phyloP scores from a whole-genome alignment of 2,113 vertebrate species.

The Pampusana beccarii region DNA sequence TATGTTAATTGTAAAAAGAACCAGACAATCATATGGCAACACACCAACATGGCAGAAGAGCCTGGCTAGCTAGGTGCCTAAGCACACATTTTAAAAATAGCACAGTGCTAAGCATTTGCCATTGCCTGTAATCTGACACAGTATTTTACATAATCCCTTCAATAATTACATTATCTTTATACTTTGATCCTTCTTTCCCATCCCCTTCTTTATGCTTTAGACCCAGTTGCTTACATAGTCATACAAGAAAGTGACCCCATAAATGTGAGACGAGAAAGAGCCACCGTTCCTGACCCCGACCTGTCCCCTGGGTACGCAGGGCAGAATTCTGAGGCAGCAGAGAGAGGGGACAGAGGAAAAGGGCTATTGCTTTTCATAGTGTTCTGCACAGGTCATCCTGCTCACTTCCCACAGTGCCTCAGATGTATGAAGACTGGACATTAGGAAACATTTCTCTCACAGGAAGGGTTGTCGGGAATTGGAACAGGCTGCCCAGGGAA shows the following conservation, averaged over 20 bases:
- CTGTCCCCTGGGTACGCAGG: neutral
- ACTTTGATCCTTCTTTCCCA: neutral
- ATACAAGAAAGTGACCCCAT: neutral
- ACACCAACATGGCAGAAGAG: neutral
- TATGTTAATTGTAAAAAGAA: neutral
- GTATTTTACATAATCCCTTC: neutral
- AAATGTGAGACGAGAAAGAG: neutral
- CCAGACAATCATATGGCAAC: neutral
- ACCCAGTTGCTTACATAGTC: neutral
- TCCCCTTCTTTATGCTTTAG: neutral
- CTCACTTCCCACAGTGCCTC: neutral
- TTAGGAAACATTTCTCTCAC: no score
- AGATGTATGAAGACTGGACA: neutral
- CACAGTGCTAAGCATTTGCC: neutral
- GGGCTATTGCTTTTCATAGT: neutral
- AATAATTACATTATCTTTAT: neutral
- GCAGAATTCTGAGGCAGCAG: neutral
- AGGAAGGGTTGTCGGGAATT: no score
- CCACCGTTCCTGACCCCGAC: rapidly evolving
- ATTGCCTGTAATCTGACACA: neutral
- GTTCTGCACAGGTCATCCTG: neutral
- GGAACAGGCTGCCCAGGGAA: no score
- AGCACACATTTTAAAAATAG: neutral
- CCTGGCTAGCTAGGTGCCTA: neutral
- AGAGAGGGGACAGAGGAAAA: neutral